Evolutionary conservation across 2,888 invertebrate species (phyloP).

Genomic region (Antheraea assamensis): DNA sequence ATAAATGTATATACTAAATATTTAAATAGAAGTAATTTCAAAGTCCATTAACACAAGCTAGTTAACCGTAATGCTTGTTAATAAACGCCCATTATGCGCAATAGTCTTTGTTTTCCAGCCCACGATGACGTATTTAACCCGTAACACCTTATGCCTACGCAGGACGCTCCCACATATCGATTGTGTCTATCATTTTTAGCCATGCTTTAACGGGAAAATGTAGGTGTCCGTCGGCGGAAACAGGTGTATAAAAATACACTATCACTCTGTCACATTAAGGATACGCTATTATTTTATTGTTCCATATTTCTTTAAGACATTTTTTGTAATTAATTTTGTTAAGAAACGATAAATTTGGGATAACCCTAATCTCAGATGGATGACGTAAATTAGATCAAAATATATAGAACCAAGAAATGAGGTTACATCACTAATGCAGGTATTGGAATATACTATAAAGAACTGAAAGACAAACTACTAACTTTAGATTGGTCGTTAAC

Average conservation of each 20-base stretch:
- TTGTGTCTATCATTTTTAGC: slow-evolving; percentile 12
- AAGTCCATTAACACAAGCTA: background rate
- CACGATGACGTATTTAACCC: background rate
- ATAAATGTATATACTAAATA: background rate
- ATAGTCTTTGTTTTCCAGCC: slow-evolving; percentile 12
- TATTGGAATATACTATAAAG: background rate
- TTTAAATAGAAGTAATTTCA: background rate
- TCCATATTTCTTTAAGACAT: background rate
- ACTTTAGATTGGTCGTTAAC: too few relatives aligned
- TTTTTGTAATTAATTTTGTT: background rate
- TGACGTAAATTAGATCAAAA: background rate
- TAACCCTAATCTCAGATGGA: background rate
- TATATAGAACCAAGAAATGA: background rate
- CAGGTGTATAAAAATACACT: background rate
- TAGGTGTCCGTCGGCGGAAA: background rate
- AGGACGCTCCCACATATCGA: slow-evolving; percentile 11
- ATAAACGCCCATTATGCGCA: slow-evolving; percentile 5
- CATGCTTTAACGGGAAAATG: background rate
- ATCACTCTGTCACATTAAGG: background rate
- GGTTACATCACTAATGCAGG: background rate
- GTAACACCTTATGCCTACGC: slow-evolving; percentile 4
- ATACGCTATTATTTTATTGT: background rate
- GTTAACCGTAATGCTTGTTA: background rate
- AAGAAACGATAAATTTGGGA: background rate
- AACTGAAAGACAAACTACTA: background rate